These are phyloP conservation scores for Mythimna vitellina DNA, from an alignment of 2,888 invertebrate genomes.

Conservation along the genomic window DNA sequence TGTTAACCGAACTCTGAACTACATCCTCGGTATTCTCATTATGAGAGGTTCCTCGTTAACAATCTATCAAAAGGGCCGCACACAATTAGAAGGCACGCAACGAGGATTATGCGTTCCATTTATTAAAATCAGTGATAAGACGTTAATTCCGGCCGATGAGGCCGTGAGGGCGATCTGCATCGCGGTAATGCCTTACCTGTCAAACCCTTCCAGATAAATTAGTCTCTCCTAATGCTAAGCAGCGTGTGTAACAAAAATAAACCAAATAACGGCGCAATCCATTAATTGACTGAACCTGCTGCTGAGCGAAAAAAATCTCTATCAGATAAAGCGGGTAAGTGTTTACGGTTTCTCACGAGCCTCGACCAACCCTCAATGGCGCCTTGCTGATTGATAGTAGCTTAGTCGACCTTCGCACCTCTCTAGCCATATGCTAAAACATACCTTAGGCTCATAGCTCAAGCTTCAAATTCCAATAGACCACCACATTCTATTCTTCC, in stretches of 20 bases:
- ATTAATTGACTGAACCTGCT: slow-evolving; percentile 89
- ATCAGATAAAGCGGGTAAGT: slow-evolving; percentile 90
- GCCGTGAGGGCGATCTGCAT: slow-evolving; percentile 75
- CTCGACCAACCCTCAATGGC: slow-evolving; percentile 90
- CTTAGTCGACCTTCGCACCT: slow-evolving; percentile 85
- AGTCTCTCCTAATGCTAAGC: slow-evolving; percentile 84
- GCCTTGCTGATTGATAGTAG: slow-evolving; percentile 90
- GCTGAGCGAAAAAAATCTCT: slow-evolving; percentile 87
- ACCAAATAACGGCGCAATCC: slow-evolving; percentile 88
- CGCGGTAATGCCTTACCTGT: slow-evolving; percentile 83
- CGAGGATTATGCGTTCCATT: slow-evolving; percentile 68
- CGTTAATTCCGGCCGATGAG: slow-evolving; percentile 70
- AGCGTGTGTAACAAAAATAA: slow-evolving; percentile 84
- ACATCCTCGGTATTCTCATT: slow-evolving; percentile 59
- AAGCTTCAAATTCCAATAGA: slow-evolving; percentile 63
- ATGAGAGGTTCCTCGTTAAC: slow-evolving; percentile 54
- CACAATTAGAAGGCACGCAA: slow-evolving; percentile 63
- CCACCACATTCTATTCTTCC: slow-evolving; percentile 59
- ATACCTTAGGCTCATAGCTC: slow-evolving; percentile 59
- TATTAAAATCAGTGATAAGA: slow-evolving; percentile 73
- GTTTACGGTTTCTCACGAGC: slow-evolving; percentile 90
- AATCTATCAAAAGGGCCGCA: slow-evolving; percentile 55
- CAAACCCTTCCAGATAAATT: slow-evolving; percentile 87
- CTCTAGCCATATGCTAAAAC: slow-evolving; percentile 60
- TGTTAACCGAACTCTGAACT: slow-evolving; percentile 56